phyloP scores from a whole-genome alignment of 2,797 vertebrate genomes.

The Lates japonicus region DNA sequence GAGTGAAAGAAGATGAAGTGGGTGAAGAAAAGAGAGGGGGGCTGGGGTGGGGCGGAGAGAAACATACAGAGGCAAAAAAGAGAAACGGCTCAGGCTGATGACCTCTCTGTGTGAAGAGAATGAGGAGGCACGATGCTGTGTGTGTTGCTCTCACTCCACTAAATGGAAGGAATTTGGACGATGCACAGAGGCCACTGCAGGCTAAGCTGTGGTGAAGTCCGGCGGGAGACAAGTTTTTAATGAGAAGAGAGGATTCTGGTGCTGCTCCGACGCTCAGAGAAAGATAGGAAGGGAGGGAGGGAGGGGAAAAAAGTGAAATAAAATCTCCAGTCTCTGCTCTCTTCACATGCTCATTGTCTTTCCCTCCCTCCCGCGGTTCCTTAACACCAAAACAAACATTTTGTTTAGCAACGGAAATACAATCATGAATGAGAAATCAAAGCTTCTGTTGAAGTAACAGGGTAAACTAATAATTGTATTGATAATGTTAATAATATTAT shows the following conservation, averaged over 20 bases:
- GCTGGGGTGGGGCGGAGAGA: background rate
- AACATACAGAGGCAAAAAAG: slow-evolving; percentile 36
- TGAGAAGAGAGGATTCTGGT: slow-evolving; percentile 74
- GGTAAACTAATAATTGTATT: slow-evolving; percentile 89
- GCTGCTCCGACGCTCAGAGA: slow-evolving; percentile 71
- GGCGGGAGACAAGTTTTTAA: slow-evolving; percentile 62
- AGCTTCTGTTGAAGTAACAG: slow-evolving; percentile 88
- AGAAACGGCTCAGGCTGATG: slow-evolving; percentile 49
- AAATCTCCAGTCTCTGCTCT: slow-evolving; percentile 78
- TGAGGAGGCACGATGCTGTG: slow-evolving; percentile 57
- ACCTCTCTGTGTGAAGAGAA: slow-evolving; percentile 65
- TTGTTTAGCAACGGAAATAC: slow-evolving; percentile 83
- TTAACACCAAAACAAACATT: slow-evolving; percentile 83
- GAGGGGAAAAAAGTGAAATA: slow-evolving; percentile 66
- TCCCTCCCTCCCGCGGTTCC: slow-evolving; percentile 76
- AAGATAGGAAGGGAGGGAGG: slow-evolving; percentile 62
- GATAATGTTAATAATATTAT: slow-evolving; percentile 88
- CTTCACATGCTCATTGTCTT: slow-evolving; percentile 76
- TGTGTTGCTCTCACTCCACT: slow-evolving; percentile 58
- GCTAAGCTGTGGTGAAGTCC: slow-evolving; percentile 62
- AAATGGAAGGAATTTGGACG: slow-evolving; percentile 63
- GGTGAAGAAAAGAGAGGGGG: slow-evolving; percentile 48
- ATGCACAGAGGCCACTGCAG: slow-evolving; percentile 60
- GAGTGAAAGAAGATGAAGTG: slow-evolving; percentile 53
- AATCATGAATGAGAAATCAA: slow-evolving; percentile 85